A percentile compares a stretch with the other conserved stretches of the same genome.
Evolutionary conservation across 2,113 vertebrate species (phyloP).

Genomic region (Ctenomys sociabilis): DNA sequence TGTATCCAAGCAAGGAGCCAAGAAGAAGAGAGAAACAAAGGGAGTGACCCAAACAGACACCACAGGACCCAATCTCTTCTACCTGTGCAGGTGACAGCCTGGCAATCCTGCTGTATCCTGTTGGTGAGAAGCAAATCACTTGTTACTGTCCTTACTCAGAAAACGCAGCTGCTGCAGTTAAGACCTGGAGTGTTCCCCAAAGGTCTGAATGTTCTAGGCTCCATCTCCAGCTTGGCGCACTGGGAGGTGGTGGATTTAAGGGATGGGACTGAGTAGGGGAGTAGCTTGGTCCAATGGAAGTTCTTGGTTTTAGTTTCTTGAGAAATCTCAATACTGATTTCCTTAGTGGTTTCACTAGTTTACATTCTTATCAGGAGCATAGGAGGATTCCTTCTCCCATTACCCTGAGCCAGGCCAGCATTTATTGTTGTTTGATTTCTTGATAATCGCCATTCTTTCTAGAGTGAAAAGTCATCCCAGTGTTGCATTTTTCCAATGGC

Average conservation of each 20-base stretch:
- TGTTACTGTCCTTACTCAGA: not conserved
- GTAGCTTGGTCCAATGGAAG: not conserved
- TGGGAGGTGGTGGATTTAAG: not conserved
- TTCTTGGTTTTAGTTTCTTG: not conserved
- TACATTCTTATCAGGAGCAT: not conserved
- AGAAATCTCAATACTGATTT: not conserved
- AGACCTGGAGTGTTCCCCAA: not conserved
- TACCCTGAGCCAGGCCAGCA: not conserved
- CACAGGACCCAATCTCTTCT: not conserved
- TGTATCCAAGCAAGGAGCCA: not conserved
- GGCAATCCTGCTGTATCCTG: rapidly evolving
- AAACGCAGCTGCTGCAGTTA: not conserved
- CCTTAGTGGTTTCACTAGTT: not conserved
- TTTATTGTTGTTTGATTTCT: not conserved
- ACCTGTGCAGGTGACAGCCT: not conserved
- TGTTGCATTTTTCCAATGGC: not conserved
- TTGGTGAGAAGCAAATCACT: not conserved
- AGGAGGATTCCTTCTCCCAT: not conserved
- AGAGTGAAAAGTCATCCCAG: not conserved
- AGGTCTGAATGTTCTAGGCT: not conserved
- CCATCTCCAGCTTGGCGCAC: too few species aligned
- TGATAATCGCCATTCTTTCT: not conserved
- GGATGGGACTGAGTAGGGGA: too few species aligned
- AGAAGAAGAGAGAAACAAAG: not conserved
- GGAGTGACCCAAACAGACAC: not conserved